These are phyloP conservation scores for Holcopasites calliopsidis DNA, from an alignment of 1,140 invertebrate species.

Conservation along the genomic window DNA sequence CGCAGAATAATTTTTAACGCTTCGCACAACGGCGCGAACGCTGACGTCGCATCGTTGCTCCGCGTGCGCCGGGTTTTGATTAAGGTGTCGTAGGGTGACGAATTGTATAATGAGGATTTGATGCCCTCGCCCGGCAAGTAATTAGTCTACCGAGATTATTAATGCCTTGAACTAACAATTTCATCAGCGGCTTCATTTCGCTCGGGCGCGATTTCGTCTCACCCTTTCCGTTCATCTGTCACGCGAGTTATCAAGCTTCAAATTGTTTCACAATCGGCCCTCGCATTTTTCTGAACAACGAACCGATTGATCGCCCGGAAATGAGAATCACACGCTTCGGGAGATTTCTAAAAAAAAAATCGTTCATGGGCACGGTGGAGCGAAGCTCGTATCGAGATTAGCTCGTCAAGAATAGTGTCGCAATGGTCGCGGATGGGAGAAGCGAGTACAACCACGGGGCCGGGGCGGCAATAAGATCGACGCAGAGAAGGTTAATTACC, in stretches of 20 bases:
- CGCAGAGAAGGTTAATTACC: slow-evolving; percentile 74
- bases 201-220: slow-evolving; percentile 28
- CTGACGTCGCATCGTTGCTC: slow-evolving; percentile 31
- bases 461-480: slow-evolving; percentile 49
- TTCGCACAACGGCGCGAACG: slow-evolving; percentile 26
- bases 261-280: not conserved
- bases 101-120: slow-evolving; percentile 68
- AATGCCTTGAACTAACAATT: slow-evolving; percentile 57
- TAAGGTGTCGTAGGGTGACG: slow-evolving; percentile 67
- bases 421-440: not conserved
- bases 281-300: too few species aligned
- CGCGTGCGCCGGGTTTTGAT: slow-evolving; percentile 57
- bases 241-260: slow-evolving; percentile 1
- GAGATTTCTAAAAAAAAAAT: too few species aligned
- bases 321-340: too few species aligned
- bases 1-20: too few species aligned
- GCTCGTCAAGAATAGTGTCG: slow-evolving; percentile 2
- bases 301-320: too few species aligned
- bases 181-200: slow-evolving; percentile 44
- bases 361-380: too few species aligned
- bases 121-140: slow-evolving; percentile 62
- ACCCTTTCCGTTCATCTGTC: slow-evolving; percentile 1
- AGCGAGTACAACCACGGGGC: not conserved
- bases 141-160: slow-evolving; percentile 60
- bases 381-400: too few species aligned